Conservation (phyloP, 1,140 invertebrate genomes). For the Drosophila repletoides region DNA sequence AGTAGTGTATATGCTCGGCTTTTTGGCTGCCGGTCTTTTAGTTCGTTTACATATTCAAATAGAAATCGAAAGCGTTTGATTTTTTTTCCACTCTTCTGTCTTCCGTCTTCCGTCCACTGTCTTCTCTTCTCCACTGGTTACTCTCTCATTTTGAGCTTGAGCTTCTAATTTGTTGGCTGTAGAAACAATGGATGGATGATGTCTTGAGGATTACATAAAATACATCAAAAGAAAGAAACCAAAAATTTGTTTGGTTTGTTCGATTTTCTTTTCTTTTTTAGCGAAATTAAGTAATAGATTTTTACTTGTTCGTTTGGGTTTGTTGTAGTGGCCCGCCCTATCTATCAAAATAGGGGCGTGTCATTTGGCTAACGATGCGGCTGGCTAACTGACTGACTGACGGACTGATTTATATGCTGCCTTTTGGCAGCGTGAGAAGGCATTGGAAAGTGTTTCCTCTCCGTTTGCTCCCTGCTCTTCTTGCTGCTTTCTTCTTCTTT, state of each 20-base stretch:
- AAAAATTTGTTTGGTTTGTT: slow-evolving; percentile 21
- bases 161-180: slow-evolving; percentile 66
- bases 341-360: slow-evolving; percentile 4
- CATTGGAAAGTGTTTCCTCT: slow-evolving; percentile 14
- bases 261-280: slow-evolving; percentile 58
- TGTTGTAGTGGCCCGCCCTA: neutral
- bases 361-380: slow-evolving; percentile 41
- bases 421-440: slow-evolving; percentile 29
- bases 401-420: slow-evolving; percentile 36
- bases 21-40: slow-evolving; percentile 60
- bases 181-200: slow-evolving; percentile 57
- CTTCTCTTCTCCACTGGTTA: neutral
- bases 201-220: slow-evolving; percentile 58
- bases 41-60: slow-evolving; percentile 69
- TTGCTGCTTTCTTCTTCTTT: neutral
- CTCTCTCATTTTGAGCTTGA: neutral
- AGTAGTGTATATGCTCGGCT: slow-evolving; percentile 8
- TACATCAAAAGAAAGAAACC: slow-evolving; percentile 31
- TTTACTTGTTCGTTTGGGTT: slow-evolving; percentile 16
- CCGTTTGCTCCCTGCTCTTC: neutral
- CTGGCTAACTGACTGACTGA: too few relatives aligned
- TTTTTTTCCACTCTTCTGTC: slow-evolving; percentile 48
- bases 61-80: slow-evolving; percentile 77
- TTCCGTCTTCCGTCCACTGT: neutral
- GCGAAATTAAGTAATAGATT: slow-evolving; percentile 72